Evolutionary conservation across 2,888 invertebrate species (phyloP).

Genomic region (Incurvaria masculella): DNA sequence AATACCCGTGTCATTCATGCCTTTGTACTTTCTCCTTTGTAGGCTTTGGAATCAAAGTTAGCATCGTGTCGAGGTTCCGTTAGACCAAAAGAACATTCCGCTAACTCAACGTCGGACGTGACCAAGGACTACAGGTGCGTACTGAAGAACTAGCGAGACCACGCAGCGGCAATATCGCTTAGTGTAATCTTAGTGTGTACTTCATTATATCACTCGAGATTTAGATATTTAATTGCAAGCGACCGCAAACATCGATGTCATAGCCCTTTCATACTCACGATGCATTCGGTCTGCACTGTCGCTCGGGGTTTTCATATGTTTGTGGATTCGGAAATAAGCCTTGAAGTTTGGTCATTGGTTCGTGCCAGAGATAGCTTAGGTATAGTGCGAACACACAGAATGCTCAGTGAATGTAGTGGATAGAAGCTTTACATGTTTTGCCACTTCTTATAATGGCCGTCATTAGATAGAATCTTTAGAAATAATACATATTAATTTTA

Average conservation of each 20-base stretch:
- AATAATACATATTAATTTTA: too few species aligned
- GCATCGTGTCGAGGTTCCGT: constrained; percentile 61
- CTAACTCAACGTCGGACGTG: constrained; percentile 48
- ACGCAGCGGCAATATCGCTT: not conserved
- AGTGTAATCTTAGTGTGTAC: too few species aligned
- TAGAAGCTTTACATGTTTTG: too few species aligned
- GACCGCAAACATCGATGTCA: not conserved
- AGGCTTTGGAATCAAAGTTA: constrained; percentile 69
- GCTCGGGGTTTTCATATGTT: not conserved
- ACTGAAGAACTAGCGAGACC: constrained; percentile 46
- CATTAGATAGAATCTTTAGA: too few species aligned
- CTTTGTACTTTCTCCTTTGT: constrained; percentile 52
- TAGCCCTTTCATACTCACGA: not conserved
- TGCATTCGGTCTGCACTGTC: not conserved
- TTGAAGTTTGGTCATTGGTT: too few species aligned
- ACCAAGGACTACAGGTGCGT: constrained; percentile 58
- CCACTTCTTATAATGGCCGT: too few species aligned
- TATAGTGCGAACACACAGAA: too few species aligned
- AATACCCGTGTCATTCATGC: constrained; percentile 51
- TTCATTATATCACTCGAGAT: too few species aligned
- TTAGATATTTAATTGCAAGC: too few species aligned
- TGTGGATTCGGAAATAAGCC: too few species aligned
- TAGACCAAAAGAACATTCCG: constrained; percentile 54
- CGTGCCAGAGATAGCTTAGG: too few species aligned
- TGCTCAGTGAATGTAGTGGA: too few species aligned